Conservation (phyloP, 2,888 invertebrate genomes). For the Temnothorax ravouxi region DNA sequence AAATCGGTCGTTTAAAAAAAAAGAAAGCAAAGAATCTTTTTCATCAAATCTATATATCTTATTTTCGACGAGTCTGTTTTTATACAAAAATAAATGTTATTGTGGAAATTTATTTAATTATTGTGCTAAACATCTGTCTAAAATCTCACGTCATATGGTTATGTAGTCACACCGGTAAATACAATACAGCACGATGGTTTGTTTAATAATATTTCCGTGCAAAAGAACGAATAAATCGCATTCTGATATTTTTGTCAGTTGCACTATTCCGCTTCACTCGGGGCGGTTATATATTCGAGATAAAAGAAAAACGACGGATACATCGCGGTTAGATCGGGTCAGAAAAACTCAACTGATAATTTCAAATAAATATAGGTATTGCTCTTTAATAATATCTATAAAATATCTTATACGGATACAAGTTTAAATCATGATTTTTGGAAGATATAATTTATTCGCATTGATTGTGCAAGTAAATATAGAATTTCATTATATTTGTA, state of each 20-base stretch:
- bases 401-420: background rate
- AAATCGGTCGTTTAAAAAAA: background rate
- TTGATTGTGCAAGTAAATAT: background rate
- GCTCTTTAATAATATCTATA: conserved; percentile 1
- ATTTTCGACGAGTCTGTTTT: conserved; percentile 1
- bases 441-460: background rate
- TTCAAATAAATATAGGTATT: background rate
- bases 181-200: background rate
- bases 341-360: conserved; percentile 11
- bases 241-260: conserved; percentile 43
- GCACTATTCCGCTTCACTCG: conserved; percentile 11
- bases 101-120: conserved; percentile 4
- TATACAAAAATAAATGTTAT: conserved; percentile 16
- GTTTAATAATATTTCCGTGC: conserved; percentile 27
- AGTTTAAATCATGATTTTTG: background rate
- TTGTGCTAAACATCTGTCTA: conserved; percentile 4
- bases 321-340: background rate
- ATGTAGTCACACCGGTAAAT: background rate
- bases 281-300: conserved; percentile 6
- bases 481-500: conserved; percentile 9
- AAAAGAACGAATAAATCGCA: conserved; percentile 40
- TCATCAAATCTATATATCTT: background rate
- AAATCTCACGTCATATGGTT: conserved; percentile 3
- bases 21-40: background rate
- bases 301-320: conserved; percentile 16